These are phyloP conservation scores for Tragelaphus imberbis DNA, from an alignment of 2,113 vertebrate species.

Conservation along the genomic window DNA sequence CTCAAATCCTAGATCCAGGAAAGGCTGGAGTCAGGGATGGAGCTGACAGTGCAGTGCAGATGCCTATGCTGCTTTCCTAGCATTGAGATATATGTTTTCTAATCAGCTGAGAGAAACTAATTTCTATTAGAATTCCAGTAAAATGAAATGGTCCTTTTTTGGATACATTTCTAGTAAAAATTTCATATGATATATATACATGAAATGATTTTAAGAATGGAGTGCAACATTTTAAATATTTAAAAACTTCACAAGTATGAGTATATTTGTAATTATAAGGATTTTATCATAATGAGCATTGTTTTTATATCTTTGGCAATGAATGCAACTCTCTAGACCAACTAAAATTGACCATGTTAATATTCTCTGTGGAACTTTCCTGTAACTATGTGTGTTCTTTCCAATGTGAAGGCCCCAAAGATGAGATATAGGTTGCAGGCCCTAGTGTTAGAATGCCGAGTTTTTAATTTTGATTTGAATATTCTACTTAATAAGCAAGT, in stretches of 20 bases:
- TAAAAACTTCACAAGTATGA: neutral
- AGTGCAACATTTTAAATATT: neutral
- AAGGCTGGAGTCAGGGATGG: neutral
- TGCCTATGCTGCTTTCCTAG: neutral
- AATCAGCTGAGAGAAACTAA: neutral
- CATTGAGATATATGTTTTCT: neutral
- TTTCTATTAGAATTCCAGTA: neutral
- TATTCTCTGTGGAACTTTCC: neutral
- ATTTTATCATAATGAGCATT: neutral
- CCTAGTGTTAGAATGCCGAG: neutral
- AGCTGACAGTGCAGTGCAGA: neutral
- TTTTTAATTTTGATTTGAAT: neutral
- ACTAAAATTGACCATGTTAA: neutral
- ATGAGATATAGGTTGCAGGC: neutral
- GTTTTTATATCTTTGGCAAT: neutral
- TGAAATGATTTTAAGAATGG: neutral
- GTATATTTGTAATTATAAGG: neutral
- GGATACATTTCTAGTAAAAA: neutral
- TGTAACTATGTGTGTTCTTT: neutral
- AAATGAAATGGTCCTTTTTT: constrained; percentile 23
- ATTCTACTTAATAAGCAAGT: neutral
- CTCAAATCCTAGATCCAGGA: neutral
- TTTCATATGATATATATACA: neutral
- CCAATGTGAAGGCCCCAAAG: neutral
- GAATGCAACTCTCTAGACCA: neutral